phyloP scores from a whole-genome alignment of 2,888 invertebrate genomes.

The Ctenicera cuprea region DNA sequence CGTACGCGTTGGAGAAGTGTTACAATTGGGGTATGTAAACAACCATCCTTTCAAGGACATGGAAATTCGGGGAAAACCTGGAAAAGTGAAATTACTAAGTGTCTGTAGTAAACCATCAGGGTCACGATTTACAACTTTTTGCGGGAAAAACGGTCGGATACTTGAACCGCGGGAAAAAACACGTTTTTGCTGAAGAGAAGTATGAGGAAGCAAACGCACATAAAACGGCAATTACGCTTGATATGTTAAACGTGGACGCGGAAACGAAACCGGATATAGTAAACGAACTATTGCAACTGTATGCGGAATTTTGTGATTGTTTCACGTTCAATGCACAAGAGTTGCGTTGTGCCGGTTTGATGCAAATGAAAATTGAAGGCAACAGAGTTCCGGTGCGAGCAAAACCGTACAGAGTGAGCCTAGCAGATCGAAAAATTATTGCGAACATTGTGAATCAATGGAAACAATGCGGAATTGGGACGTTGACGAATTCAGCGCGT shows the following conservation, averaged over 20 bases:
- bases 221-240: background rate
- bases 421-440: slow-evolving; percentile 39
- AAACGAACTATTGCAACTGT: slow-evolving; percentile 22
- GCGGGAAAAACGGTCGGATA: too few relatives aligned
- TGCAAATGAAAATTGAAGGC: slow-evolving; percentile 45
- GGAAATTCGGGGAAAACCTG: too few relatives aligned
- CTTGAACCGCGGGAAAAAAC: too few relatives aligned
- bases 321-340: slow-evolving; percentile 44
- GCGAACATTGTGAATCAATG: slow-evolving; percentile 52
- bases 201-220: background rate
- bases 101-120: too few relatives aligned
- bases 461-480: slow-evolving; percentile 53
- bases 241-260: too few relatives aligned
- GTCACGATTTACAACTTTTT: too few relatives aligned
- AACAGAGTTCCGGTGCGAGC: slow-evolving; percentile 31
- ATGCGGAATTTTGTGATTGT: slow-evolving; percentile 37
- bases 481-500: slow-evolving; percentile 57
- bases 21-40: too few relatives aligned
- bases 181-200: too few relatives aligned
- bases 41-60: too few relatives aligned
- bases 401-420: slow-evolving; percentile 44
- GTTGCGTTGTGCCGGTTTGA: slow-evolving; percentile 42
- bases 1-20: too few relatives aligned
- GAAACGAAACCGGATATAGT: background rate
- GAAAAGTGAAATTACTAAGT: too few relatives aligned